Evolutionary conservation across 2,888 invertebrate species (phyloP), one percentile per base, ranked within the genome.

Genomic region (Lysandra bellargus): DNA sequence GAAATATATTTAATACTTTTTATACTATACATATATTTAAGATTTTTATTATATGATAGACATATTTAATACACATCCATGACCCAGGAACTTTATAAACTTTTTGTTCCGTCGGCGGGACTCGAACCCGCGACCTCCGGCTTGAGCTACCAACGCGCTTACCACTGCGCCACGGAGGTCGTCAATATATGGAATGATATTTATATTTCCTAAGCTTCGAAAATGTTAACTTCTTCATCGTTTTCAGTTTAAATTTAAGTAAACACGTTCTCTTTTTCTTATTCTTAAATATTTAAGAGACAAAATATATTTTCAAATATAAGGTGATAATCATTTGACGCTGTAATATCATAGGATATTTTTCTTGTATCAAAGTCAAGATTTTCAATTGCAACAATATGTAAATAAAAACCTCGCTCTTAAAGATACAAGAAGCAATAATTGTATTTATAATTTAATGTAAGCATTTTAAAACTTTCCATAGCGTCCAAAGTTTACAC

Each of bases 381-480:
- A 17, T 57, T 57, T 57, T 57, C 49, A 69, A 33, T 37, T 69
- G 7, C 2, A 12, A 49, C 49, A 49, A 49, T 49, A 12, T 49
- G 49, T 9, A 69, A 69, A 69, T 69, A 4, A 37, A 33, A 69
- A 69, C 33, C 4, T 12, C 4, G 1, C 14, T 69, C 33, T 2
- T 17, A 14, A 49, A 57, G 33, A 33, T 57, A 57, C 53, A 30
- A 75, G 74, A 30, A 49, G 12, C 17, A 76, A 33, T 76, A 76
- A 53, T 57, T 53, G 6, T 53, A 57, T 53, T 76, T 57, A 76
- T 76, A 30, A 57, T 76, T 53, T 76, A 76, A 76, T 76, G 57
- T 76, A 76, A 76, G 76, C 76, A 17, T 76, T 76, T 76, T 37
- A 57, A 57, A 76, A 57, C 23, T 53, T 75, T 53, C 75, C 49